phyloP scores from a whole-genome alignment of 2,797 vertebrate species.

The Galagoides demidoff region DNA sequence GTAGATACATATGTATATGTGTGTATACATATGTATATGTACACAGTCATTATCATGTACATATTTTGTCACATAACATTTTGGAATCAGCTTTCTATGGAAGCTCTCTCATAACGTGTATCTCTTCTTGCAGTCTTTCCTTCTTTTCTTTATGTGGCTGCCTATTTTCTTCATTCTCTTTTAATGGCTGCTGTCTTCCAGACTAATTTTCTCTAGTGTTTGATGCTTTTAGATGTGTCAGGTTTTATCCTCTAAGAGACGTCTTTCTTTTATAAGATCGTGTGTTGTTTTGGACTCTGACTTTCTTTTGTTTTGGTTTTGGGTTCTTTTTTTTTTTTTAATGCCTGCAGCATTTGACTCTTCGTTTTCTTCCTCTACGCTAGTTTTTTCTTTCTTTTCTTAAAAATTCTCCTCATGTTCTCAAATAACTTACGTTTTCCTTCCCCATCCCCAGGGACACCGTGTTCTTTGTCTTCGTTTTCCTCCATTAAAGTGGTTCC shows the following conservation, averaged over 20 bases:
- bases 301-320: slow-evolving; percentile 75
- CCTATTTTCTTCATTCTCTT: slow-evolving; percentile 81
- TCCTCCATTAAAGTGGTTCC: neutral
- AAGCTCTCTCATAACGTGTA: slow-evolving; percentile 70
- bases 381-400: slow-evolving; percentile 70
- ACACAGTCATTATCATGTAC: slow-evolving; percentile 84
- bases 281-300: slow-evolving; percentile 79
- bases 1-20: slow-evolving; percentile 87
- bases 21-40: slow-evolving; percentile 86
- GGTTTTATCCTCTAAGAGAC: slow-evolving; percentile 67
- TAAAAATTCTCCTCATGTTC: slow-evolving; percentile 34
- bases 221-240: slow-evolving; percentile 80
- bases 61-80: slow-evolving; percentile 80
- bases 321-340: neutral
- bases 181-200: slow-evolving; percentile 79
- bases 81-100: slow-evolving; percentile 82
- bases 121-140: slow-evolving; percentile 67
- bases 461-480: neutral
- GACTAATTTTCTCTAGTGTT: slow-evolving; percentile 87
- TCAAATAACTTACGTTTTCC: neutral
- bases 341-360: slow-evolving; percentile 75
- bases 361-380: slow-evolving; percentile 66
- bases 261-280: slow-evolving; percentile 41
- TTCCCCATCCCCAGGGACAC: neutral
- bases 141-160: slow-evolving; percentile 78